phyloP scores from a whole-genome alignment of 2,888 invertebrate genomes.

The Heteromyza rotundicornis region DNA sequence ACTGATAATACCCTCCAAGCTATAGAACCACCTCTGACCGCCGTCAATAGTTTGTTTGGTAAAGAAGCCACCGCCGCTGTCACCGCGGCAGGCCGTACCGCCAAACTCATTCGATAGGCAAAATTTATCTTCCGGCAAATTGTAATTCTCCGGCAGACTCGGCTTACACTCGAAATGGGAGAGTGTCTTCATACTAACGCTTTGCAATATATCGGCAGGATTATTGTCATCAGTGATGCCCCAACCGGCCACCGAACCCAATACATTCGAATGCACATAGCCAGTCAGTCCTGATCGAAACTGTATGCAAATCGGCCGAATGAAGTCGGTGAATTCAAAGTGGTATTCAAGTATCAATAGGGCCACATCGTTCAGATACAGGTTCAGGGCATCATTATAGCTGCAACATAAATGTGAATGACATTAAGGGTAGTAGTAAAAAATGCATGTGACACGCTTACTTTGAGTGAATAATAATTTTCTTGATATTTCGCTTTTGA shows the following conservation, averaged over 20 bases:
- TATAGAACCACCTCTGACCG: slow-evolving; percentile 21
- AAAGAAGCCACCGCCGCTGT: slow-evolving; percentile 39
- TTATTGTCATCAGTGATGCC: slow-evolving; percentile 21
- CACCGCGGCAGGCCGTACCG: slow-evolving; percentile 32
- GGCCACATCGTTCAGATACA: slow-evolving; percentile 52
- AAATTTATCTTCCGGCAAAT: slow-evolving; percentile 45
- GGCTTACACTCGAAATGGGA: slow-evolving; percentile 29
- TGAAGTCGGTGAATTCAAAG: slow-evolving; percentile 45
- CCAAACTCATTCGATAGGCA: slow-evolving; percentile 39
- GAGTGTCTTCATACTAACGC: slow-evolving; percentile 30
- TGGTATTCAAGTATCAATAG: slow-evolving; percentile 44
- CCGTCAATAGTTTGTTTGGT: neutral
- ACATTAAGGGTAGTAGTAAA: neutral
- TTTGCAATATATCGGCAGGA: slow-evolving; percentile 27
- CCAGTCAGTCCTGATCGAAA: slow-evolving; percentile 29
- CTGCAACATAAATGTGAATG: slow-evolving; percentile 9
- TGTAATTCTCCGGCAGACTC: slow-evolving; percentile 24
- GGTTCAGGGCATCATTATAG: slow-evolving; percentile 32
- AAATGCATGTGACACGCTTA: neutral
- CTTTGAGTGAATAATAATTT: neutral
- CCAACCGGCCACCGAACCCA: slow-evolving; percentile 36
- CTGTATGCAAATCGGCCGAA: slow-evolving; percentile 56
- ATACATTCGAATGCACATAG: slow-evolving; percentile 6
- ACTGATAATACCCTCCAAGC: slow-evolving; percentile 32
- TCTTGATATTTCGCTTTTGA: neutral